Percentiles rank a stretch among this genome's conserved stretches.
phyloP scores from a whole-genome alignment of 2,113 vertebrate species.

The Pygoscelis adeliae region DNA sequence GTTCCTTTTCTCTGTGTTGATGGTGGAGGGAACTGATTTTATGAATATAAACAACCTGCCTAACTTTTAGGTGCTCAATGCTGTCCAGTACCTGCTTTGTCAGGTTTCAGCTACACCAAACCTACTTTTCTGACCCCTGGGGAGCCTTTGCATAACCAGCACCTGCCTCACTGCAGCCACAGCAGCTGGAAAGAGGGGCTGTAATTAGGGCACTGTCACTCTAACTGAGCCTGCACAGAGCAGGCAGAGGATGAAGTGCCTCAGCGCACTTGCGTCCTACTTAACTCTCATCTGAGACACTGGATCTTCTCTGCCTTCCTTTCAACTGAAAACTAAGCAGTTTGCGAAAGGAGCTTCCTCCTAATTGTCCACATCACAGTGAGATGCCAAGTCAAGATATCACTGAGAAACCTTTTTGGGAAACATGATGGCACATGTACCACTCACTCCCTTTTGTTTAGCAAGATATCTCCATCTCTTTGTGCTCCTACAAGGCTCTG shows the following conservation, averaged over 20 bases:
- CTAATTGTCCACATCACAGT: background rate
- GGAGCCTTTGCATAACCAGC: background rate
- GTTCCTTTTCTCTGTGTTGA: background rate
- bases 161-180: background rate
- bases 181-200: background rate
- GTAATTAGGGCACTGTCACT: background rate
- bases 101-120: background rate
- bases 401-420: background rate
- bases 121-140: background rate
- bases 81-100: background rate
- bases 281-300: background rate
- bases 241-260: background rate
- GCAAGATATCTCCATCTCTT: background rate
- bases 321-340: background rate
- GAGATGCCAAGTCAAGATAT: background rate
- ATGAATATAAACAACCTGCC: background rate
- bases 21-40: background rate
- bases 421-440: background rate
- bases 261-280: background rate
- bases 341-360: background rate
- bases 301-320: background rate
- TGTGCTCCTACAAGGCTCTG: background rate
- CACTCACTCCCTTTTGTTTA: background rate
- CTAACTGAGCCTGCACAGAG: background rate
- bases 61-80: background rate